Conservation (phyloP, 2,888 invertebrate species). For the Hetaerina titia region DNA sequence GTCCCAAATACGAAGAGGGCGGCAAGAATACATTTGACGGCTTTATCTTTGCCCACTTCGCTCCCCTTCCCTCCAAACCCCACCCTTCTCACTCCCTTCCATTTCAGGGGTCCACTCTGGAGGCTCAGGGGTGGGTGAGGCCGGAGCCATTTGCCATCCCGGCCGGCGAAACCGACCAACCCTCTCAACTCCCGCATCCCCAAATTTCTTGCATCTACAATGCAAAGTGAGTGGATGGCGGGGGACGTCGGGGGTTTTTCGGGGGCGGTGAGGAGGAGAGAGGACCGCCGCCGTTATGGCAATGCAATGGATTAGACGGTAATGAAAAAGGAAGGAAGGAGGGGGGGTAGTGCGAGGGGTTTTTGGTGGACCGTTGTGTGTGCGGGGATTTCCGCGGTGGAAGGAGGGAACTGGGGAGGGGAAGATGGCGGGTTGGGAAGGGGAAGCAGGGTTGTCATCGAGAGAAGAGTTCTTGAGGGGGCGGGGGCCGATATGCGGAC, state of each 20-base stretch:
- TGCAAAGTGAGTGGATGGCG: neutral
- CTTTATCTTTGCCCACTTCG: neutral
- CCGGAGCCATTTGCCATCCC: neutral
- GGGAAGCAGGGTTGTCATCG: neutral
- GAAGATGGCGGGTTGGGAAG: neutral
- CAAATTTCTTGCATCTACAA: neutral
- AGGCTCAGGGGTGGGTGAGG: neutral
- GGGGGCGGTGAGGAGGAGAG: neutral
- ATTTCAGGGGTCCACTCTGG: neutral
- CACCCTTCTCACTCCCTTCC: neutral
- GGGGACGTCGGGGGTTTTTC: neutral
- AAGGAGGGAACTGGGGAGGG: too few relatives aligned
- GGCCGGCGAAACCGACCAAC: neutral
- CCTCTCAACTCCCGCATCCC: neutral
- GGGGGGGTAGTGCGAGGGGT: neutral
- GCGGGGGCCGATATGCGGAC: too few relatives aligned
- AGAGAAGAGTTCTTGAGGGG: too few relatives aligned
- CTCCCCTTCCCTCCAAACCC: neutral
- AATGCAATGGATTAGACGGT: neutral
- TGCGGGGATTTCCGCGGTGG: neutral
- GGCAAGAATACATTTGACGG: constrained; percentile 17
- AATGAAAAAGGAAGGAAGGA: neutral
- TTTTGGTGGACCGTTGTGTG: neutral
- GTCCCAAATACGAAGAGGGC: neutral
- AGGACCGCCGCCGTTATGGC: neutral